Evolutionary conservation across 2,888 invertebrate species (phyloP).

Genomic region (Amaurobius ferox): DNA sequence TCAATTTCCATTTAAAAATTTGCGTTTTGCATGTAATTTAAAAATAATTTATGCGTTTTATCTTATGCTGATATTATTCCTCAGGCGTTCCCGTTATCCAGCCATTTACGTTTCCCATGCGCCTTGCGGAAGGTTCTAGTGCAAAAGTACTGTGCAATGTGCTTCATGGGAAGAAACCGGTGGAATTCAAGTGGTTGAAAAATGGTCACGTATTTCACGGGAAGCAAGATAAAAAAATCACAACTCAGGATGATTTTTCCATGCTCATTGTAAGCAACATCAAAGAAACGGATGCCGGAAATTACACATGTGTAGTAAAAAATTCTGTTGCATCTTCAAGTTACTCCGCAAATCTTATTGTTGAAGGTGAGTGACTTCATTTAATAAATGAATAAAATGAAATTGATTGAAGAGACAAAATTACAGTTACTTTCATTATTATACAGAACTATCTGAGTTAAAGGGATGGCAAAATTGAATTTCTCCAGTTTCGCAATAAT

Average conservation of each 20-base stretch:
- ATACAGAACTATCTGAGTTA: too few relatives aligned
- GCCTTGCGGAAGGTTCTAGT: slow-evolving; percentile 87
- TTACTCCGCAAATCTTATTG: slow-evolving; percentile 26
- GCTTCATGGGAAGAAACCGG: slow-evolving; percentile 33
- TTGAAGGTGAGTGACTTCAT: slow-evolving; percentile 64
- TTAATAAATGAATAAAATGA: too few relatives aligned
- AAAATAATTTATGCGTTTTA: background rate
- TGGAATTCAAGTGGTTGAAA: slow-evolving; percentile 56
- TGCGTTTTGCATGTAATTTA: too few relatives aligned
- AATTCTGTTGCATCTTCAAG: slow-evolving; percentile 34
- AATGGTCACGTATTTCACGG: slow-evolving; percentile 17
- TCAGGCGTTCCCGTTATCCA: slow-evolving; percentile 80
- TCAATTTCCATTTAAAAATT: too few relatives aligned
- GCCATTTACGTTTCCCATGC: slow-evolving; percentile 88
- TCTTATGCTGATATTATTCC: background rate
- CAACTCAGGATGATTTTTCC: slow-evolving; percentile 57
- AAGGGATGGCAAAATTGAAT: too few relatives aligned
- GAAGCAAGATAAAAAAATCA: slow-evolving; percentile 5
- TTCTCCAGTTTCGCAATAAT: too few relatives aligned
- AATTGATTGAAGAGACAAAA: too few relatives aligned
- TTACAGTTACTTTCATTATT: too few relatives aligned
- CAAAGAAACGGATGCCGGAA: slow-evolving; percentile 44
- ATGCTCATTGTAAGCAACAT: slow-evolving; percentile 65
- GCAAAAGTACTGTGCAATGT: slow-evolving; percentile 92
- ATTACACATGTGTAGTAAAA: slow-evolving; percentile 62